Conservation (phyloP, 2,888 invertebrate genomes). For the Neocrepidodera transversa region DNA sequence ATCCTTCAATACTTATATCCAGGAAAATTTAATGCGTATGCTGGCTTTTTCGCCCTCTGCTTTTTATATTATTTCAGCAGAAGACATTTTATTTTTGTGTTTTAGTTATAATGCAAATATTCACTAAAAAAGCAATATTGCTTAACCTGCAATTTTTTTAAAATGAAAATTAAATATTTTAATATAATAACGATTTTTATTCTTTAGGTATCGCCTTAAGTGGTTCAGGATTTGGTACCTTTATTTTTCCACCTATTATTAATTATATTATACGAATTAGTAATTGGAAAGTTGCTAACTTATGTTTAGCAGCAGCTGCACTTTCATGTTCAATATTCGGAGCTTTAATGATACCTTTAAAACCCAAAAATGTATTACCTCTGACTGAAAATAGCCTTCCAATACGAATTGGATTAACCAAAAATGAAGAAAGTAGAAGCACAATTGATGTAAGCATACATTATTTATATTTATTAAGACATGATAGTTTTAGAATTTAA, state of each 20-base stretch:
- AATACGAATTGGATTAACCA: conserved; percentile 36
- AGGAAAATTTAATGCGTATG: too few species aligned
- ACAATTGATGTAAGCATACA: conserved; percentile 42
- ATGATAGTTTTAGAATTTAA: too few species aligned
- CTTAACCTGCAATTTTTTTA: too few species aligned
- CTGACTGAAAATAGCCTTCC: background rate
- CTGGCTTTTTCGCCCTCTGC: too few species aligned
- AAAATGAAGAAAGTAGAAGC: conserved; percentile 60
- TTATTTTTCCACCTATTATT: conserved; percentile 91
- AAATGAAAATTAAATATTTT: too few species aligned
- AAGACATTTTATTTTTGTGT: too few species aligned
- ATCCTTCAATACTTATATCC: too few species aligned
- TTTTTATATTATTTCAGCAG: too few species aligned
- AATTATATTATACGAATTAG: conserved; percentile 77
- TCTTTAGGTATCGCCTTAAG: conserved; percentile 77
- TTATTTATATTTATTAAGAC: conserved; percentile 7
- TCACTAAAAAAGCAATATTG: too few species aligned
- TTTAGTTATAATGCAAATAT: too few species aligned
- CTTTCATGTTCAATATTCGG: conserved; percentile 91
- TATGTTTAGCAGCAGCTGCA: conserved; percentile 88
- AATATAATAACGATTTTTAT: too few species aligned
- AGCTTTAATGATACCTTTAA: conserved; percentile 79
- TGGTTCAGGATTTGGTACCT: conserved; percentile 94
- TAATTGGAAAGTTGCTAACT: conserved; percentile 88
- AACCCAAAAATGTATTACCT: conserved; percentile 62